Percentiles rank a stretch among this genome's conserved stretches.
phyloP scores from a whole-genome alignment of 2,888 invertebrate genomes.

The Neria commutata region DNA sequence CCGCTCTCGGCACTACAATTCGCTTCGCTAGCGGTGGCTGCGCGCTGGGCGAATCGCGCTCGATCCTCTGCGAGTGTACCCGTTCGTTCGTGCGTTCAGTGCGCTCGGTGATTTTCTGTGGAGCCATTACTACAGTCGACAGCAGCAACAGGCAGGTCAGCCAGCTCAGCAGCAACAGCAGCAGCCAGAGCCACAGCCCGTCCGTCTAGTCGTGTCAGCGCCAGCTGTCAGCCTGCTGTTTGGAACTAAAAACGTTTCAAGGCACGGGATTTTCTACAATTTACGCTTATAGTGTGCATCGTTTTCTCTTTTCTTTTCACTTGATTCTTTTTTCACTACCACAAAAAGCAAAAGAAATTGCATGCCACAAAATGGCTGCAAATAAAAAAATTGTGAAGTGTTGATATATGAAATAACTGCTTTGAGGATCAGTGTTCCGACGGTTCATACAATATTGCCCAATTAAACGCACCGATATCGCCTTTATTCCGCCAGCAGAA shows the following conservation, averaged over 20 bases:
- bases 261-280: slow-evolving; percentile 45
- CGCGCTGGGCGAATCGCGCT: slow-evolving; percentile 22
- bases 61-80: neutral
- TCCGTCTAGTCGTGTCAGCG: slow-evolving; percentile 19
- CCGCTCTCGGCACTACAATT: neutral
- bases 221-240: slow-evolving; percentile 42
- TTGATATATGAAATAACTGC: neutral
- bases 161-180: too few relatives aligned
- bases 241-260: slow-evolving; percentile 42
- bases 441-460: too few relatives aligned
- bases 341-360: slow-evolving; percentile 5
- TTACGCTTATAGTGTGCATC: slow-evolving; percentile 6
- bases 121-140: neutral
- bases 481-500: too few relatives aligned
- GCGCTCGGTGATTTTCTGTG: slow-evolving; percentile 1
- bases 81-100: slow-evolving; percentile 13
- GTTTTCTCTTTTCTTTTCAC: neutral
- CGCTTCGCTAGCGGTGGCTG: slow-evolving; percentile 3
- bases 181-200: too few relatives aligned
- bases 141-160: neutral
- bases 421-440: too few relatives aligned
- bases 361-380: neutral
- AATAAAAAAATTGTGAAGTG: neutral
- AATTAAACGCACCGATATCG: too few relatives aligned
- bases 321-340: neutral